phyloP scores from a whole-genome alignment of 2,797 vertebrate genomes.

The Platyrinchus mystaceus region DNA sequence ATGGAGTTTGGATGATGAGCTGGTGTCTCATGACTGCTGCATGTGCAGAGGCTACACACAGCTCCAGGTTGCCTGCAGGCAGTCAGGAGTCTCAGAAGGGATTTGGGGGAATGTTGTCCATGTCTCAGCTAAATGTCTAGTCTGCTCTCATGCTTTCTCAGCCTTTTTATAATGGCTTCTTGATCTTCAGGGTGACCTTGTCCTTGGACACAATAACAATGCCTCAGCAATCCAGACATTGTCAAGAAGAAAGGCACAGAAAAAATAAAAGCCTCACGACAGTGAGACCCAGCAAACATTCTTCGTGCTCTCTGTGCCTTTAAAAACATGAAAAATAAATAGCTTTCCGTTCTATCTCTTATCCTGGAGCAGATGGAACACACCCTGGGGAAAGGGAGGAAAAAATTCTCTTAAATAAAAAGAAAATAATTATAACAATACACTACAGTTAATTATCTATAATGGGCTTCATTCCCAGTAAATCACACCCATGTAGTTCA shows the following conservation, averaged over 20 bases:
- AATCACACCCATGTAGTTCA: neutral
- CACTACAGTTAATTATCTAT: neutral
- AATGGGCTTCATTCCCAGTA: slow-evolving; percentile 5
- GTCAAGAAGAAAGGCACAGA: neutral
- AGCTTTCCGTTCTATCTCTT: neutral
- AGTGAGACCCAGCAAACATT: neutral
- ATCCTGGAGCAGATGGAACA: neutral
- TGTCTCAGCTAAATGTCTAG: neutral
- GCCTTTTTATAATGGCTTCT: neutral
- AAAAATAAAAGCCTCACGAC: neutral
- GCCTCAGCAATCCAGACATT: neutral
- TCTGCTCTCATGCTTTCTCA: neutral
- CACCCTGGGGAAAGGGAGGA: neutral
- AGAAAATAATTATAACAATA: neutral
- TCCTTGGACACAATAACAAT: neutral
- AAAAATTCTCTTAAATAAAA: neutral
- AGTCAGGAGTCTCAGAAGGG: neutral
- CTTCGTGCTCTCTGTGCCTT: neutral
- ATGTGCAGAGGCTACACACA: fast-evolving
- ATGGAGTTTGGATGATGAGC: neutral
- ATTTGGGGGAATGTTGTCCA: neutral
- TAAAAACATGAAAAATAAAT: slow-evolving; percentile 26
- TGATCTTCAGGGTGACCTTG: neutral
- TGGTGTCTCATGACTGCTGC: neutral
- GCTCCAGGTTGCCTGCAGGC: neutral